Evolutionary conservation across 2,888 invertebrate genomes (phyloP).

Genomic region (Melanotus villosus): DNA sequence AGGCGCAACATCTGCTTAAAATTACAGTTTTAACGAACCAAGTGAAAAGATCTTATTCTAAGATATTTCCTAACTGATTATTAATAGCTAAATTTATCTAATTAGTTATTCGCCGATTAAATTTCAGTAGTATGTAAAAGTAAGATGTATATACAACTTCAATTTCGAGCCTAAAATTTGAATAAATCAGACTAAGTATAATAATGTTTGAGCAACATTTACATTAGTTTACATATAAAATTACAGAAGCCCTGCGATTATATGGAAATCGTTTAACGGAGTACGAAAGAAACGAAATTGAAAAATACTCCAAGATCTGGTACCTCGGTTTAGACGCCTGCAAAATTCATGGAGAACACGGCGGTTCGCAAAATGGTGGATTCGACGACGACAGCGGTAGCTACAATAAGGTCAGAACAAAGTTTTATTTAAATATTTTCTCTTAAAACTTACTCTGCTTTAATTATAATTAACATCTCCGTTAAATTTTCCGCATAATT

Average conservation of each 20-base stretch:
- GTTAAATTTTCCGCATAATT: not conserved
- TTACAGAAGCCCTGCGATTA: conserved; percentile 85
- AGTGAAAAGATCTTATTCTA: too few relatives aligned
- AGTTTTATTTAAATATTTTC: not conserved
- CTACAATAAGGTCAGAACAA: conserved; percentile 86
- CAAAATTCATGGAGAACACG: conserved; percentile 87
- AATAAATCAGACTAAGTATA: too few relatives aligned
- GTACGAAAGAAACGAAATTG: conserved; percentile 92
- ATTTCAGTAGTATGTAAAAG: too few relatives aligned
- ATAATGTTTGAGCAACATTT: not conserved
- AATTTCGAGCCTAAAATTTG: too few relatives aligned
- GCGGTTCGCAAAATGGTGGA: conserved; percentile 86
- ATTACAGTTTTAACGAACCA: too few relatives aligned
- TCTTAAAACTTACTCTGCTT: not conserved
- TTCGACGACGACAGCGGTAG: conserved; percentile 95
- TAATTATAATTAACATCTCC: not conserved
- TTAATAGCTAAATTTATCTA: too few relatives aligned
- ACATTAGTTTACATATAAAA: not conserved
- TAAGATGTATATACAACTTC: too few relatives aligned
- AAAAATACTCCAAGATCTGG: conserved; percentile 95
- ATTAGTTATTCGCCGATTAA: too few relatives aligned
- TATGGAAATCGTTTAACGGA: conserved; percentile 89
- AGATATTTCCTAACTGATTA: too few relatives aligned
- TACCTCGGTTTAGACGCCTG: conserved; percentile 90
- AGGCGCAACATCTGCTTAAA: too few relatives aligned